phyloP scores from a whole-genome alignment of 2,113 vertebrate species.

The Etia nguti region DNA sequence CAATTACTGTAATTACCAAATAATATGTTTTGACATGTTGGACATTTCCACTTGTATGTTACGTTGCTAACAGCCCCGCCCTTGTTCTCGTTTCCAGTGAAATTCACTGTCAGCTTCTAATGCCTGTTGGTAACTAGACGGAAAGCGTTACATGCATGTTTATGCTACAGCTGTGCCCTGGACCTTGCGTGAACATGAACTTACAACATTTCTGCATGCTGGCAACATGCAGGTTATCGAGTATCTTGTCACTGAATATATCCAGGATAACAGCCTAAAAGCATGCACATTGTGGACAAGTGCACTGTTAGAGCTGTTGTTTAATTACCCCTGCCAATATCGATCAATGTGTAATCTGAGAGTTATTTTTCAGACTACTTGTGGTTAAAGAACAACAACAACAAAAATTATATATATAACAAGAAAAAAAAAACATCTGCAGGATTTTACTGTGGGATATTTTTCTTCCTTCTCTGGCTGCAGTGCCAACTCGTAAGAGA shows the following conservation, averaged over 20 bases:
- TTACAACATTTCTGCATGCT: neutral
- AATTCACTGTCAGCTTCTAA: neutral
- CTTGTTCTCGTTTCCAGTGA: neutral
- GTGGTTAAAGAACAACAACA: neutral
- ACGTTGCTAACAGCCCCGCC: neutral
- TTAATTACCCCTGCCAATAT: neutral
- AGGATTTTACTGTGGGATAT: neutral
- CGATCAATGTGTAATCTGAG: neutral
- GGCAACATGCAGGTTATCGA: neutral
- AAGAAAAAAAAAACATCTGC: neutral
- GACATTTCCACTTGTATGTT: neutral
- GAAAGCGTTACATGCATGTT: neutral
- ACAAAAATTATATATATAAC: fast-evolving
- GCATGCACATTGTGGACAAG: neutral
- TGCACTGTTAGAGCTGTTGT: neutral
- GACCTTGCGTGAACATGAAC: neutral
- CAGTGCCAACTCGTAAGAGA: neutral
- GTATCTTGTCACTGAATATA: neutral
- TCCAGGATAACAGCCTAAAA: neutral
- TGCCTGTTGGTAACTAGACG: neutral
- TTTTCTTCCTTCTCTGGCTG: neutral
- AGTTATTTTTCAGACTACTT: neutral
- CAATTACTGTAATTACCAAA: neutral
- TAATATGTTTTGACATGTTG: neutral
- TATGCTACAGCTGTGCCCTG: neutral